Base-by-base conservation (phyloP, 2,797 vertebrate species). In the Bradypodion ventrale region DNA sequence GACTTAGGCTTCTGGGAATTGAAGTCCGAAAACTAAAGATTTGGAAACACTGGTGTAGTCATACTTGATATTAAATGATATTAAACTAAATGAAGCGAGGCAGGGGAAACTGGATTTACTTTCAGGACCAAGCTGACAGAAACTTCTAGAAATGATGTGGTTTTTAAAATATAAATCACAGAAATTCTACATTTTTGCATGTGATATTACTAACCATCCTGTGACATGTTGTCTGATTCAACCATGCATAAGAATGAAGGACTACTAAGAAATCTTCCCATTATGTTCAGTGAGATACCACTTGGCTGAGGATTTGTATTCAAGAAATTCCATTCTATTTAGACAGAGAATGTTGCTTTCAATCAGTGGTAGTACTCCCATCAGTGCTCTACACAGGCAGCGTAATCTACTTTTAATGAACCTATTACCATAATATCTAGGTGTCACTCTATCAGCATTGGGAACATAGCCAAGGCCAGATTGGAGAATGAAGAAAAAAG, bases 341-440 rank as follows among this genome's bases (percentile, higher is more conserved):
- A 59, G 44, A n/a, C 29, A 74, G 27, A 56, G 37, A 12, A 44
- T 73, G 27, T 40, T 52, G 32, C 68, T 52, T 29, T 32, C 80
- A 69, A 80, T 52, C 46, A 35, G 35, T 79, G 59, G 7, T 42
- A 59, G 46, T 2, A 27, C 5, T 74, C 70, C 44, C 60, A 29
- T 74, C 72, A 66, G 44, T 23, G 35, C 29, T 65, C 27, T 65
- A 74, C 29, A 63, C 70, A 74, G 35, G 42, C 27, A 6, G 69
- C 32, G 29, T 85, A 66, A 80, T 80, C 62, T 85, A 44, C n/a
- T 80, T 85, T 74, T 66, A 80, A 65, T 79, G 70, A 85, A 74
- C 35, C 46, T 25, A 74, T 59, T 80, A 75, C 44, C 46, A 42
- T 78, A 73, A 80, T 80, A 75, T 37, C n/a, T 21, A 80, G 78